Evolutionary conservation across 1,140 invertebrate genomes (phyloP).

Genomic region (Eriocheir sinensis): DNA sequence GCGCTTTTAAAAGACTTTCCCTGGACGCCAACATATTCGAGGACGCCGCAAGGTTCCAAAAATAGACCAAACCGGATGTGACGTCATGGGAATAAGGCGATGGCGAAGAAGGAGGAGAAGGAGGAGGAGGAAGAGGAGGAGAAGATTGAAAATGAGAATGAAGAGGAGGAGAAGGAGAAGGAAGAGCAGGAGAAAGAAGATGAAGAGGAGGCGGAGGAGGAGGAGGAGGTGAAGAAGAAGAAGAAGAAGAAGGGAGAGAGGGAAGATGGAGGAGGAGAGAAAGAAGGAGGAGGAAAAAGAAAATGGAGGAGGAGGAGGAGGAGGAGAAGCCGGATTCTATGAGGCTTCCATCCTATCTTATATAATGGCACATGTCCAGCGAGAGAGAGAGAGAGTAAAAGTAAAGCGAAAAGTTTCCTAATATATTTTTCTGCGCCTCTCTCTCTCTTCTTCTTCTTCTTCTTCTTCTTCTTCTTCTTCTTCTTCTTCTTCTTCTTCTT

Average conservation of each 20-base stretch:
- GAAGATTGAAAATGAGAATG: neutral
- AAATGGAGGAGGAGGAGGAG: neutral
- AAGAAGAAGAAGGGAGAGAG: neutral
- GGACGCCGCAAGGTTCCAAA: no score
- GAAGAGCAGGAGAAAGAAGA: neutral
- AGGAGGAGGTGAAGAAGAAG: neutral
- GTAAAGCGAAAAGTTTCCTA: no score
- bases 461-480: neutral
- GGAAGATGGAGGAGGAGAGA: neutral
- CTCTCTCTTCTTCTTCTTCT: neutral
- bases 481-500: neutral
- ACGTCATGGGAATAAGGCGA: neutral
- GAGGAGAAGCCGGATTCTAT: neutral
- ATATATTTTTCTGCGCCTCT: neutral
- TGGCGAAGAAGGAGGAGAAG: neutral
- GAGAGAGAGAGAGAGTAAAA: neutral
- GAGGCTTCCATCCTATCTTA: no score
- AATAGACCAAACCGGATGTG: no score
- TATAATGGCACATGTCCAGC: no score
- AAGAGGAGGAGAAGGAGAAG: neutral
- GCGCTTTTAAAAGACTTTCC: no score
- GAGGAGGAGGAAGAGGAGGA: constrained; percentile 14
- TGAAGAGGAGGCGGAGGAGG: neutral
- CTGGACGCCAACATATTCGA: no score
- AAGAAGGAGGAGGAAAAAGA: neutral